Evolutionary conservation across 2,113 vertebrate genomes (phyloP).

Genomic region (Heloderma charlesbogerti): DNA sequence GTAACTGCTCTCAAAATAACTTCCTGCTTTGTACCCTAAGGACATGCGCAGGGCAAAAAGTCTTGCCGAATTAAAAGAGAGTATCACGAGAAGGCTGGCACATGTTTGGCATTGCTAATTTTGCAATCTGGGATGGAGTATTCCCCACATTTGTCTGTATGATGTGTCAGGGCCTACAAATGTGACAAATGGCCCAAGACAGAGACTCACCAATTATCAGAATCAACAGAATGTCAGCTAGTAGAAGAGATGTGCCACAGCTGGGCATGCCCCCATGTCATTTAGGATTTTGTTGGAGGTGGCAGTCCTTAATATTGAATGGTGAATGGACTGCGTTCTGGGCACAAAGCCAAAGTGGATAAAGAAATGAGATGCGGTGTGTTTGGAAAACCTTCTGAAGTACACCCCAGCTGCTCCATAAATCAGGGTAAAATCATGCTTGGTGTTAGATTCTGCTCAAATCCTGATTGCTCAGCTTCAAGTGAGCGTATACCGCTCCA

Average conservation of each 20-base stretch:
- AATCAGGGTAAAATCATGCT: not conserved
- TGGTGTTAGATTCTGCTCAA: not conserved
- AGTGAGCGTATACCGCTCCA: too few relatives aligned
- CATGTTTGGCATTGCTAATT: not conserved
- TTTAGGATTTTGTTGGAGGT: not conserved
- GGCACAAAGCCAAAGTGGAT: not conserved
- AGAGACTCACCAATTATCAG: not conserved
- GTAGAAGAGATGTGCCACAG: not conserved
- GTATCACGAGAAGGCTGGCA: not conserved
- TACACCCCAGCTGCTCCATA: not conserved
- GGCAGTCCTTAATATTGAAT: too few relatives aligned
- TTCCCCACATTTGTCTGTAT: not conserved
- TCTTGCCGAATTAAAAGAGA: not conserved
- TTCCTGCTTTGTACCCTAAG: not conserved
- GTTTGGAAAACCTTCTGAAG: not conserved
- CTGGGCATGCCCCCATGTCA: not conserved
- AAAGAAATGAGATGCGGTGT: not conserved
- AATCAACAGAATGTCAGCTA: not conserved
- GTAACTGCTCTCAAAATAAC: conserved; percentile 12
- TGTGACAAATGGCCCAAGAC: not conserved
- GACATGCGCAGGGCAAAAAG: conserved; percentile 32
- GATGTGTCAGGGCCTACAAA: not conserved
- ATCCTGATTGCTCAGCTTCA: not conserved
- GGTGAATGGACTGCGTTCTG: not conserved
- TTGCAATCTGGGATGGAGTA: not conserved